These are phyloP conservation scores for Cherax quadricarinatus DNA, from an alignment of 1,140 invertebrate genomes.

Conservation along the genomic window DNA sequence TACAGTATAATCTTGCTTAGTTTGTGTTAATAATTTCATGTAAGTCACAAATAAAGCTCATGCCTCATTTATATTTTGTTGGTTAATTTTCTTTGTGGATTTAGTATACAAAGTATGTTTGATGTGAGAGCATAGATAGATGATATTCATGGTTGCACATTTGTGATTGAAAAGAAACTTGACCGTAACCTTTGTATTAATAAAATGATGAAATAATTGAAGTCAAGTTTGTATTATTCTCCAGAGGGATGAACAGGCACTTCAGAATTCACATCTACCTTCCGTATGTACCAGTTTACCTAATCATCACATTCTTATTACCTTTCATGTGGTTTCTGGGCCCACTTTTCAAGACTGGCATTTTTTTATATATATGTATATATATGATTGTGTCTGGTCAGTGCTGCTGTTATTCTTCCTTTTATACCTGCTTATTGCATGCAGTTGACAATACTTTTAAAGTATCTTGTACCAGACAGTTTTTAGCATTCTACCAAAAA, in stretches of 20 bases:
- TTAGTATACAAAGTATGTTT: too few species aligned
- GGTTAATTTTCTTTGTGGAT: too few species aligned
- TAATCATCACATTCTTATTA: neutral
- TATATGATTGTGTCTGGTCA: too few species aligned
- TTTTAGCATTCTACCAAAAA: neutral
- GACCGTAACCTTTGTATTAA: neutral
- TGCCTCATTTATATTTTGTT: too few species aligned
- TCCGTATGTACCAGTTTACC: conserved; percentile 3
- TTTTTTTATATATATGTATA: neutral
- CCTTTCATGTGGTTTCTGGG: neutral
- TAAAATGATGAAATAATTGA: neutral
- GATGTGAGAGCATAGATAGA: too few species aligned
- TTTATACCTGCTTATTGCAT: neutral
- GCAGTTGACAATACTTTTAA: neutral
- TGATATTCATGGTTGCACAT: too few species aligned
- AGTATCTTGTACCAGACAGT: neutral
- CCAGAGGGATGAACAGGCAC: neutral
- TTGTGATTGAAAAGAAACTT: neutral
- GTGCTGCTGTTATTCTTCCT: too few species aligned
- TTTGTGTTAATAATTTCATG: too few species aligned
- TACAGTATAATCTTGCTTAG: too few species aligned
- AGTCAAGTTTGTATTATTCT: neutral
- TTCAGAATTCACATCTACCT: neutral
- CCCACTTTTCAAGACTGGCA: neutral
- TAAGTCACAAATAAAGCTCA: too few species aligned